Percentiles rank a stretch among this genome's conserved stretches.
These are phyloP conservation scores for Drosophila aff. DNA, from an alignment of 1,140 invertebrate species.

Conservation along the genomic window DNA sequence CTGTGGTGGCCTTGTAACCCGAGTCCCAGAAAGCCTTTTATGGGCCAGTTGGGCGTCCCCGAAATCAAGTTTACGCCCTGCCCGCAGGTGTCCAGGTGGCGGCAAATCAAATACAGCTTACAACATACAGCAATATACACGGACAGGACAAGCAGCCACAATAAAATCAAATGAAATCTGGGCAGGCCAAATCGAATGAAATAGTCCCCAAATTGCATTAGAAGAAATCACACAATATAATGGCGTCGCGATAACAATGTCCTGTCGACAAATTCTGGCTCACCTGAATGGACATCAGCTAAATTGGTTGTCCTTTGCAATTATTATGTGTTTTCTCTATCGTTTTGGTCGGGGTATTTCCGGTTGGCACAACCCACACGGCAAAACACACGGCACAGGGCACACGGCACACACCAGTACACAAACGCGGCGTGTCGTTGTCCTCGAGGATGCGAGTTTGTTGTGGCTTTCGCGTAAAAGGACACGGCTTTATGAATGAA, in stretches of 20 bases:
- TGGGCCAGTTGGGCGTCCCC: constrained; percentile 58
- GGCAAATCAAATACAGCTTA: constrained; percentile 54
- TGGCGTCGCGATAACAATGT: constrained; percentile 70
- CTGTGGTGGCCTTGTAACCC: constrained; percentile 43
- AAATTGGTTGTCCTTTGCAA: constrained; percentile 75
- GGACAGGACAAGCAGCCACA: constrained; percentile 9
- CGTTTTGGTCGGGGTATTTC: constrained; percentile 39
- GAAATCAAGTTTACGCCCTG: constrained; percentile 8
- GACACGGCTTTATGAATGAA: constrained; percentile 58
- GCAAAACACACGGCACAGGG: constrained; percentile 17
- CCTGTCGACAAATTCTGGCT: constrained; percentile 68
- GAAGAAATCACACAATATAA: constrained; percentile 49
- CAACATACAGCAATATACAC: background rate
- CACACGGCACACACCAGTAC: constrained; percentile 7
- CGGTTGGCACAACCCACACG: constrained; percentile 13
- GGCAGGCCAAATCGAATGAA: constrained; percentile 73
- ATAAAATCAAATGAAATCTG: constrained; percentile 59
- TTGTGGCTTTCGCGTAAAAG: constrained; percentile 68
- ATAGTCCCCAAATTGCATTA: constrained; percentile 76
- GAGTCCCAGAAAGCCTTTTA: constrained; percentile 62
- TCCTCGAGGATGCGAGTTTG: constrained; percentile 58
- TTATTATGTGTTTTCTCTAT: constrained; percentile 69
- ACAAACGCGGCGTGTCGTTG: constrained; percentile 57
- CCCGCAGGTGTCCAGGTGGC: constrained; percentile 39
- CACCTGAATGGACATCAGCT: constrained; percentile 71